These are phyloP conservation scores for Pristis pectinata DNA, from an alignment of 2,797 vertebrate genomes.

Conservation along the genomic window DNA sequence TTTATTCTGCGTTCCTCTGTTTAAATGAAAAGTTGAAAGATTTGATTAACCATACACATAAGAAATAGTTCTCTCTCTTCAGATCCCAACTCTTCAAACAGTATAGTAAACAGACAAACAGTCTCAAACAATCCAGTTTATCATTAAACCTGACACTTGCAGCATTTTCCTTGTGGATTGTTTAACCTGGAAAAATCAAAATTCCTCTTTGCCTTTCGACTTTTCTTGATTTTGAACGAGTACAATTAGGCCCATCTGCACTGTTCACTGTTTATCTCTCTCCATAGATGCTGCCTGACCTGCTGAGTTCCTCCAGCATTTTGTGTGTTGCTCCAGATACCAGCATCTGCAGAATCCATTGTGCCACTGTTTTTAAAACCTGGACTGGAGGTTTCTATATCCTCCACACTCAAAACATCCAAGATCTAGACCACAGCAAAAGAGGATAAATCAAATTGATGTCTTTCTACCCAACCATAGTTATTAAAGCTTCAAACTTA, in stretches of 20 bases:
- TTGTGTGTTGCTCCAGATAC: too few species aligned
- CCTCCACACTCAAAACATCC: background rate
- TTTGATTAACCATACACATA: background rate
- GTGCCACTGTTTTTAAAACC: background rate
- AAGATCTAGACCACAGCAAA: background rate
- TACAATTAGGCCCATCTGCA: background rate
- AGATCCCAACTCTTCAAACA: background rate
- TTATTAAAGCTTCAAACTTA: background rate
- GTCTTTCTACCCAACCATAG: background rate
- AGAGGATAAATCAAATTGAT: background rate
- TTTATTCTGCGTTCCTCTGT: constrained; percentile 93
- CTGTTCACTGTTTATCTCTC: background rate
- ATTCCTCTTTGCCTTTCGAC: too few species aligned
- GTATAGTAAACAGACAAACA: too few species aligned
- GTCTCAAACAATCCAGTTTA: background rate
- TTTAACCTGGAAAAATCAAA: background rate
- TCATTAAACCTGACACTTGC: background rate
- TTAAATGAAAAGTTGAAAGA: constrained; percentile 41
- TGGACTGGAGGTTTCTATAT: background rate
- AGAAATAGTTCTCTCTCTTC: background rate
- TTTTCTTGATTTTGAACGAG: background rate
- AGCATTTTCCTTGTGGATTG: background rate
- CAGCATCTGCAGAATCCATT: too few species aligned
- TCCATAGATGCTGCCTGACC: too few species aligned
- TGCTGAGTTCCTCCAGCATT: too few species aligned